These are phyloP conservation scores for Andrena minutula DNA, from an alignment of 2,888 invertebrate species.

Conservation along the genomic window DNA sequence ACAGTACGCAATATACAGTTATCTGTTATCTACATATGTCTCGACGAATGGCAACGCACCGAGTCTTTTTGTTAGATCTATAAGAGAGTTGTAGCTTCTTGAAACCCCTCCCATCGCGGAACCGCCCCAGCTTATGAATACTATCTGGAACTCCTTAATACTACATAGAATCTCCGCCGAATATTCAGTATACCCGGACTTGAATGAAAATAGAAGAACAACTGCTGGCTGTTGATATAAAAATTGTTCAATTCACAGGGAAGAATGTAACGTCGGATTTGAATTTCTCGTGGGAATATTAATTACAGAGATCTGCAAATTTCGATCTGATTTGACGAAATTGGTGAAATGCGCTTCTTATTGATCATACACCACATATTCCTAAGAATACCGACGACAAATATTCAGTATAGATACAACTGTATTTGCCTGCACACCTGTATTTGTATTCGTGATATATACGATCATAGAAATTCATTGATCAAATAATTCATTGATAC, in stretches of 20 bases:
- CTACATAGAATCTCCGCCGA: conserved; percentile 9
- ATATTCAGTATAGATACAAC: too few relatives aligned
- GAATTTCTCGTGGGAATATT: not conserved
- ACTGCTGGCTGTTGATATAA: not conserved
- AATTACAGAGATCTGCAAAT: not conserved
- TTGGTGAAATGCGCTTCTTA: too few relatives aligned
- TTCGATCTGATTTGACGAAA: not conserved
- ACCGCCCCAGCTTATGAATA: not conserved
- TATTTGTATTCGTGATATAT: not conserved
- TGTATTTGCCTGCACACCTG: not conserved
- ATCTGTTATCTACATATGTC: not conserved
- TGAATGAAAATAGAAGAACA: not conserved
- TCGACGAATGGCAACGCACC: conserved; percentile 5
- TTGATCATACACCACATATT: too few relatives aligned
- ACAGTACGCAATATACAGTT: conserved; percentile 29
- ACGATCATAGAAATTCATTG: not conserved
- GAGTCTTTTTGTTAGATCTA: conserved; percentile 5
- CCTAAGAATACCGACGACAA: too few relatives aligned
- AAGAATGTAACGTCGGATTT: not conserved
- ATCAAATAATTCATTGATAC: too few relatives aligned
- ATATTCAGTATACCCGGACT: not conserved
- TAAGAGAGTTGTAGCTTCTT: conserved; percentile 12
- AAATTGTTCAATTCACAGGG: not conserved
- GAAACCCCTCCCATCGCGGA: not conserved
- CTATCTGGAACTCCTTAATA: not conserved